Conservation (phyloP, 2,797 vertebrate genomes). For the Echeneis naucrates region DNA sequence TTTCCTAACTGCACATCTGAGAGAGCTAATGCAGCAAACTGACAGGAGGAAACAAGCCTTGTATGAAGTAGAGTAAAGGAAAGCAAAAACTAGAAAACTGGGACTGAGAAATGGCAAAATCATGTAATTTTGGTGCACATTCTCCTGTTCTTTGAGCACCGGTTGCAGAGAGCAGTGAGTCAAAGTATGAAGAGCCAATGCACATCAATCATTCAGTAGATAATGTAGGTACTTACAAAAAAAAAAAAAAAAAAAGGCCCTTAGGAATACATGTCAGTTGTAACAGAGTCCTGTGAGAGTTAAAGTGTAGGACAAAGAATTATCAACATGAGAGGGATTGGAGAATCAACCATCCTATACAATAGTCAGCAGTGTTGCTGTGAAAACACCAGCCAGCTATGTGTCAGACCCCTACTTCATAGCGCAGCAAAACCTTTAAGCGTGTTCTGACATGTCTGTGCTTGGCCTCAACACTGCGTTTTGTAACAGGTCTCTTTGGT, state of each 20-base stretch:
- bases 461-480: slow-evolving; percentile 6
- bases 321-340: not conserved
- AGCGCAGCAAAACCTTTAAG: slow-evolving; percentile 15
- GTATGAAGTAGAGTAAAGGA: not conserved
- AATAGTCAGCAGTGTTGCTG: not conserved
- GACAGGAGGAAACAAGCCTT: not conserved
- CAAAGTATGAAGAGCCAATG: not conserved
- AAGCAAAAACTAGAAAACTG: not conserved
- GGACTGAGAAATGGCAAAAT: slow-evolving; percentile 3
- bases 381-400: not conserved
- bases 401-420: slow-evolving; percentile 22
- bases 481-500: not conserved
- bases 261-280: not conserved
- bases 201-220: slow-evolving; percentile 4
- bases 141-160: not conserved
- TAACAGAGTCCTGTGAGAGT: not conserved
- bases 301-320: not conserved
- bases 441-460: slow-evolving; percentile 41
- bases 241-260: not conserved
- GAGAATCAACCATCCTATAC: not conserved
- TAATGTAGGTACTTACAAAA: not conserved
- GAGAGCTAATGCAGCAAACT: not conserved
- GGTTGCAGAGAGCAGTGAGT: not conserved
- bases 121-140: not conserved
- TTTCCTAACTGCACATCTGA: slow-evolving; percentile 9